Base-by-base conservation (phyloP, 2,797 vertebrate species). In the Enteromius thamalakanensis region DNA sequence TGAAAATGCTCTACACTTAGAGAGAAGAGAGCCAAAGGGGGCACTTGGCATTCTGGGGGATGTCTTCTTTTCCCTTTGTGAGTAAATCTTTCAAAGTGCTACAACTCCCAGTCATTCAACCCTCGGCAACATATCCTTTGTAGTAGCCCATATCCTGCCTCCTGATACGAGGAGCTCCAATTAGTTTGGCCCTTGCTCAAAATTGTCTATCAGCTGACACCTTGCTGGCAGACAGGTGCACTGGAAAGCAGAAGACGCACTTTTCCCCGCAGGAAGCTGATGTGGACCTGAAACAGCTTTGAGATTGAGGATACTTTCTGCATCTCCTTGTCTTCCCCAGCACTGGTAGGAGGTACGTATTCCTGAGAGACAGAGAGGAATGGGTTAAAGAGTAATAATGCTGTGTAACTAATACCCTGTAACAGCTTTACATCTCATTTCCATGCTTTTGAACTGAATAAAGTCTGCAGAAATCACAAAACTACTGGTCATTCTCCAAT, bases 261-360 rank as follows among this genome's bases (percentile, higher is more conserved):
- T 91, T 97, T 97, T 34, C 96, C 96, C 37, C 96, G 92, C 86
- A 97, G 92, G 90, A 97, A 97, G 89, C 95, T 96, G 87, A 95
- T 88, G 23, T 97, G 93, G 78, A 95, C 90, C 65, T 93, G 95
- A 72, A 97, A 95, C 80, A 97, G 85, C 74, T 97, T 95, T 62
- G 93, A 84, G 45, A 93, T 86, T 0, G 93, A 92, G 81, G 93
- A 95, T 12, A 93, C 93, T 3, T 45, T 86, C 92, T 94, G 94
- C 10, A 92, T 95, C 81, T 90, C 93, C 76, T 90, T 90, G 0
- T 88, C 82, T 10, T 51, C 91, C 0, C 45, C 81, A n/a, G 76
- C 75, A 58, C 76, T 90, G n/a, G 83, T 53, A 26, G 93, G 88
- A 49, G 94, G 91, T 45, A 85, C 90, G 29, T 92, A 95, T 78